These are phyloP conservation scores for Zaprionus lachaisei DNA, from an alignment of 1,140 invertebrate species.

Conservation along the genomic window DNA sequence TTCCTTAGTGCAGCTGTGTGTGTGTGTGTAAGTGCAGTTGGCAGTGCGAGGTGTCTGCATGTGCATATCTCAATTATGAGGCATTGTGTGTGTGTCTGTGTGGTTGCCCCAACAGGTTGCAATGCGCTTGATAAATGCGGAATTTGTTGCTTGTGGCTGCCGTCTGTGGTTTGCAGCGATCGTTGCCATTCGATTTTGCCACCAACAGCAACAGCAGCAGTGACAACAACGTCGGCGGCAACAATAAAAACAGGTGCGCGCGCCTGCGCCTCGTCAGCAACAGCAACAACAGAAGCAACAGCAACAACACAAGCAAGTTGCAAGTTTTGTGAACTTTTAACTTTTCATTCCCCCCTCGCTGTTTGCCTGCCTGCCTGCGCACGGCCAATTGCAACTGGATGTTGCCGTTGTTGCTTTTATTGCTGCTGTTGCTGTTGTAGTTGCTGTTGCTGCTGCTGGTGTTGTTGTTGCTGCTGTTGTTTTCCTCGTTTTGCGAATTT, in stretches of 20 bases:
- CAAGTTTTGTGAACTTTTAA: conserved; percentile 63
- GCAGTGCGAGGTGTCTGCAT: conserved; percentile 26
- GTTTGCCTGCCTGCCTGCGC: background rate
- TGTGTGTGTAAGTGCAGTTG: background rate
- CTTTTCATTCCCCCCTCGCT: conserved; percentile 23
- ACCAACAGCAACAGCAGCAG: conserved; percentile 12
- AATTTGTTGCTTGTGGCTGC: conserved; percentile 55
- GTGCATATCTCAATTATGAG: conserved; percentile 49
- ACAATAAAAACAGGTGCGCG: conserved; percentile 52
- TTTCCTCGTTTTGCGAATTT: conserved; percentile 47
- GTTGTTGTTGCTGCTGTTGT: conserved; percentile 20
- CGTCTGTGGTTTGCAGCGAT: conserved; percentile 40
- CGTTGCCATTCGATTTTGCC: conserved; percentile 48
- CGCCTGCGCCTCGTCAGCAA: conserved; percentile 15
- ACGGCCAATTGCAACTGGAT: conserved; percentile 25
- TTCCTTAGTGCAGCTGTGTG: conserved; percentile 4
- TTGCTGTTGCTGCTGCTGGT: background rate
- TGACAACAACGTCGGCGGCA: conserved; percentile 24
- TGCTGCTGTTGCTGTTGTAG: background rate
- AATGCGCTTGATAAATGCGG: conserved; percentile 53
- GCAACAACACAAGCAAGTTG: conserved; percentile 32
- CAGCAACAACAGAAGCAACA: conserved; percentile 15
- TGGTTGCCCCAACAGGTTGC: conserved; percentile 24
- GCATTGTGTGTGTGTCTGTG: conserved; percentile 9
- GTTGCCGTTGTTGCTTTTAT: conserved; percentile 19